Conservation (phyloP, 2,888 invertebrate species). For the Zonitis immaculata region DNA sequence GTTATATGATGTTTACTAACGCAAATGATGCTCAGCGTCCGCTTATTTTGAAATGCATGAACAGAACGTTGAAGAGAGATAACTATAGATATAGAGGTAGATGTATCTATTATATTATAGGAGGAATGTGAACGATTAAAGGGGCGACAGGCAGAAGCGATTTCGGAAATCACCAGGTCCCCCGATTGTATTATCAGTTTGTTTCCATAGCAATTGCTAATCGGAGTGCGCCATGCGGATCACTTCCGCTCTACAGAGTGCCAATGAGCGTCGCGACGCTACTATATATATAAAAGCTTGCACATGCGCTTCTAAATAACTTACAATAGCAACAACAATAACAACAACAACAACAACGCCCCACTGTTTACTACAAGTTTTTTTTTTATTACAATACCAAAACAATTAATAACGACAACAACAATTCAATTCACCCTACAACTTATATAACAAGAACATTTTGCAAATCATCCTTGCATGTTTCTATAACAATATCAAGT, state of each 20-base stretch:
- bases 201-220: constrained; percentile 59
- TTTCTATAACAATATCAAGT: no score
- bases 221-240: constrained; percentile 50
- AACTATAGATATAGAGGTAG: constrained; percentile 16
- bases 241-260: constrained; percentile 45
- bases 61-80: constrained; percentile 22
- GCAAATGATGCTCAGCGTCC: constrained; percentile 51
- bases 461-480: no score
- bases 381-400: background rate
- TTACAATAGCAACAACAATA: no score
- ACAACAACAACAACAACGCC: background rate
- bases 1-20: constrained; percentile 45
- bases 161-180: constrained; percentile 50
- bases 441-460: no score
- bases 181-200: constrained; percentile 55
- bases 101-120: background rate
- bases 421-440: background rate
- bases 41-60: constrained; percentile 38
- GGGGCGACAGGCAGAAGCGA: constrained; percentile 21
- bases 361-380: background rate
- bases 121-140: background rate
- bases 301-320: constrained; percentile 24
- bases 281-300: constrained; percentile 18
- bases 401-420: background rate
- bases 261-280: constrained; percentile 37